Base-by-base conservation (phyloP, 1,140 invertebrate species). In the Drosophila baimaii region DNA sequence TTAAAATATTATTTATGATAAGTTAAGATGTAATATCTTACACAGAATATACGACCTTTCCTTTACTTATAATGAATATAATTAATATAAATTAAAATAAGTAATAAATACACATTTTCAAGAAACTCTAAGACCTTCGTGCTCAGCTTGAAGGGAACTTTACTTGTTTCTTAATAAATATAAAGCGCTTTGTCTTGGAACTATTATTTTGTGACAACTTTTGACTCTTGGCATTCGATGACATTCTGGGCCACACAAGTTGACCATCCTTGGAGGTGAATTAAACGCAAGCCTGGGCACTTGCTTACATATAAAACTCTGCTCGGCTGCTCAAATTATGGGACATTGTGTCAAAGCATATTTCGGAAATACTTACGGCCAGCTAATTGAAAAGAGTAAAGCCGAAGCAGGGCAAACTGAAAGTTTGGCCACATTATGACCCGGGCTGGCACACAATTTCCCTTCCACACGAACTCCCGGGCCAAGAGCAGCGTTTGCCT, bases 391-490 rank as follows among this genome's bases (percentile, higher is more conserved):
- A 86, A 82, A 82, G 46, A 61, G 58, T 52, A 59, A 77, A 47
- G 71, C 41, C 57, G 13, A 54, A 61, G 44, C 27, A 68, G 8
- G 51, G 54, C 44, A 59, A 62, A 47, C 41, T 37, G 12, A 51
- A 58, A 84, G 63, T 61, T 64, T 62, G 51, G 44, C 51, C 35
- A 19, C 37, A 64, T 43, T 23, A 54, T 69, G 77, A 61, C 81
- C 72, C 23, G 35, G 52, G 31, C 66, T 47, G 46, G 54, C 54
- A 77, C 68, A 82, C 72, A 77, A 79, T 88, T 86, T 86, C 63
- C 33, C 52, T 88, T 86, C 68, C 76, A 83, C 71, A 77, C 73
- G 83, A 88, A 89, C 79, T 88, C 68, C 57, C 57, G 15, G 43
- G 23, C 35, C 41, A 62, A 88, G 79, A 77, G 47, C 66, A 77